Evolutionary conservation across 2,888 invertebrate species (phyloP), one percentile per base, ranked within the genome.

Genomic region (Rugalucina vietnamica): DNA sequence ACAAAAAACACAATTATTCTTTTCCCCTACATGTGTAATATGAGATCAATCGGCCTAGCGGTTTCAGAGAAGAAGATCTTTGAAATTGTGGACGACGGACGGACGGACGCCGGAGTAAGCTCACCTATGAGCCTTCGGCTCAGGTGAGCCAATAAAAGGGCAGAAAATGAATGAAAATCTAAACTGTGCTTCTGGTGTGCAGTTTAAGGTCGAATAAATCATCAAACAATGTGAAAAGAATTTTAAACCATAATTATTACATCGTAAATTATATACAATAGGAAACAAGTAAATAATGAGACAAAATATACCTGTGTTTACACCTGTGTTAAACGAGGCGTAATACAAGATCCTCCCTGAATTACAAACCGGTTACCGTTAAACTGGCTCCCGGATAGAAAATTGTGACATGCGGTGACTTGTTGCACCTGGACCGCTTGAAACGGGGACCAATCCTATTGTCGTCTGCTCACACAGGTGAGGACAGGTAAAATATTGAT

Each of bases 401-500:
- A n/a, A n/a, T n/a, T 8, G 43, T 43, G 43, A 43, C 43, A 43
- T 43, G 18, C 43, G 8, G 18, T 8, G 43, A 43, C 43, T 43
- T 43, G 8, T 43, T 43, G 18, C 43, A 43, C 43, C 43, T 43
- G 43, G 8, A 12, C 43, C 8, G 43, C 8, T 43, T 18, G 43
- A 43, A 12, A 12, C 4, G 60, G 60, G 29, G 29, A 60, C 60
- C 60, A 60, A 14, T 12, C n/a, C 60, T 60, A 60, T 60, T 60
- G 60, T 60, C 60, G 60, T 60, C 60, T 60, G 60, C 60, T 60
- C 12, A 60, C 60, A 60, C 60, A 60, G 60, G 60, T 27, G 60
- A 60, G 60, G n/a, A 60, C 60, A 60, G 60, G 60, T 60, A 18
- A 43, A n/a, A 60, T 60, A 60, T 60, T 60, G 60, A 60, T 60